Percentiles rank a stretch among this genome's conserved stretches.
Evolutionary conservation across 2,113 vertebrate species (phyloP).

Genomic region (Thunnus thynnus): DNA sequence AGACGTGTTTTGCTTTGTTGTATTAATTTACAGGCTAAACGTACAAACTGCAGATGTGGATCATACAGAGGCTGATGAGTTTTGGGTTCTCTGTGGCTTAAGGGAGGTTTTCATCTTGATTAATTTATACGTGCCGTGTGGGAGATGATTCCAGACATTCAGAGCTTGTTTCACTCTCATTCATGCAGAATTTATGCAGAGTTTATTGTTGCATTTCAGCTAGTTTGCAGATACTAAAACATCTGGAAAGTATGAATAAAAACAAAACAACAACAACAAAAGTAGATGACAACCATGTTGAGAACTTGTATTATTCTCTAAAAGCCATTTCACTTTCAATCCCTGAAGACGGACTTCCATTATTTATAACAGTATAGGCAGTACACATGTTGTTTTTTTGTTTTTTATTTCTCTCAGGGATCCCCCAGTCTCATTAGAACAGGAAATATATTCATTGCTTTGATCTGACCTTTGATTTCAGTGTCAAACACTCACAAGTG

Average conservation of each 20-base stretch:
- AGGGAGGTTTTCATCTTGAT: too few relatives aligned
- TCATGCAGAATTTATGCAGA: neutral
- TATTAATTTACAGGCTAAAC: neutral
- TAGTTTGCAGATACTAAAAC: too few relatives aligned
- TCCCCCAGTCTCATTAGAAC: conserved; percentile 10
- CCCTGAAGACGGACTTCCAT: neutral
- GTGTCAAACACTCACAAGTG: neutral
- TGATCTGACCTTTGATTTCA: neutral
- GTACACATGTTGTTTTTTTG: too few relatives aligned
- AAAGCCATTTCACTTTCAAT: neutral
- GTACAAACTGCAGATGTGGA: neutral
- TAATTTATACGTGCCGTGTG: too few relatives aligned
- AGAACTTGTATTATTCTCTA: neutral
- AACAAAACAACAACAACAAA: too few relatives aligned
- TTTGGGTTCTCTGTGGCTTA: too few relatives aligned
- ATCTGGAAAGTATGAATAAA: too few relatives aligned
- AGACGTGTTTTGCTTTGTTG: conserved; percentile 2
- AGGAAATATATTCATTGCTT: conserved; percentile 31
- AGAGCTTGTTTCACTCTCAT: neutral
- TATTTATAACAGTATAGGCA: conserved; percentile 13
- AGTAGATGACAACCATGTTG: neutral
- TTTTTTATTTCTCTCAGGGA: neutral
- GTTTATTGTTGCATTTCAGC: neutral
- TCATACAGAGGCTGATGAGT: neutral
- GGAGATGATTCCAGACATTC: neutral